Conservation (phyloP, 2,888 invertebrate genomes). For the Unio pictorum region DNA sequence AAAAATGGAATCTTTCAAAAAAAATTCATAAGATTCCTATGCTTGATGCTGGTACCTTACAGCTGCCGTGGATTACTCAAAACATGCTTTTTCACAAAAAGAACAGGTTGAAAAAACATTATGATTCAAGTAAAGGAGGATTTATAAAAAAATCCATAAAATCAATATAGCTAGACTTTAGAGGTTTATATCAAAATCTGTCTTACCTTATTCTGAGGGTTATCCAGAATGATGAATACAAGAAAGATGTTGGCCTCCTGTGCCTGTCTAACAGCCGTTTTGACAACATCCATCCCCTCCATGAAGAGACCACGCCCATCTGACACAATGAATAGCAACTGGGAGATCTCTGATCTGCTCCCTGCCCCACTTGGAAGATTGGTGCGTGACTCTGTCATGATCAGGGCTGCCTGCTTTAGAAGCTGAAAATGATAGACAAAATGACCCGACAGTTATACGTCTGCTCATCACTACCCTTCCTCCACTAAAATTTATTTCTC, state of each 20-base stretch:
- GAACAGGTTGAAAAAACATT: neutral
- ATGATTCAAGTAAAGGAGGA: neutral
- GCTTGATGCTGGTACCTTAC: too few relatives aligned
- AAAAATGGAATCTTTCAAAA: too few relatives aligned
- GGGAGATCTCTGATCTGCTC: constrained; percentile 73
- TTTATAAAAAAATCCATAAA: neutral
- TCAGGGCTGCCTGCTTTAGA: constrained; percentile 83
- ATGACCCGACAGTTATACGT: too few relatives aligned
- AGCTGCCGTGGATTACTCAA: too few relatives aligned
- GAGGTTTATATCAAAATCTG: neutral
- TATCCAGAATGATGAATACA: constrained; percentile 96
- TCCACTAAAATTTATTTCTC: too few relatives aligned
- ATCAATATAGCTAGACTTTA: neutral
- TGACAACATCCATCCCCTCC: constrained; percentile 83
- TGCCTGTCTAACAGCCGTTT: constrained; percentile 85
- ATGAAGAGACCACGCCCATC: constrained; percentile 96
- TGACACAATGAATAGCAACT: constrained; percentile 91
- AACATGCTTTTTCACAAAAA: neutral
- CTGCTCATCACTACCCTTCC: too few relatives aligned
- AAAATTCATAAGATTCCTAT: too few relatives aligned
- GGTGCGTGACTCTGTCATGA: constrained; percentile 72
- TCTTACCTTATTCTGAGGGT: constrained; percentile 88
- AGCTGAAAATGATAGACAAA: constrained; percentile 69
- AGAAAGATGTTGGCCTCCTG: constrained; percentile 89
- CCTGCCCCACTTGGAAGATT: constrained; percentile 46